These are phyloP conservation scores for Rutilus rutilus DNA, from an alignment of 2,113 vertebrate genomes.

Conservation along the genomic window DNA sequence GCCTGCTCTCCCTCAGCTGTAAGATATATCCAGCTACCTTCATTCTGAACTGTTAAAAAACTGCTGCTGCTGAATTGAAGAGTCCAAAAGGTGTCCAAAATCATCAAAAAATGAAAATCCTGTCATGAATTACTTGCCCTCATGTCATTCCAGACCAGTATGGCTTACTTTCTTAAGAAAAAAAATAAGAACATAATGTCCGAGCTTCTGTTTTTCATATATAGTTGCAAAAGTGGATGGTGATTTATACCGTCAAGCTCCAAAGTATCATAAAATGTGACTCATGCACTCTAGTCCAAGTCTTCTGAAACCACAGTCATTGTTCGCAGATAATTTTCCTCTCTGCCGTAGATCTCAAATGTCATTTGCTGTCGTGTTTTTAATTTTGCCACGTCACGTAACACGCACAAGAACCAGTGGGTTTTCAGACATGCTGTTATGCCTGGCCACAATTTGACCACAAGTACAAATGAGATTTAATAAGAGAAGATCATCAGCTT, in stretches of 20 bases:
- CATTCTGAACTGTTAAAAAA: background rate
- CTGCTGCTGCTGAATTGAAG: background rate
- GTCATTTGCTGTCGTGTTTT: background rate
- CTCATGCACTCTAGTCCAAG: background rate
- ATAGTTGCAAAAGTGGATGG: background rate
- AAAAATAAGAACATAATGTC: background rate
- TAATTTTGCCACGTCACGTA: background rate
- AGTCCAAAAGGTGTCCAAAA: background rate
- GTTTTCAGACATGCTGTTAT: background rate
- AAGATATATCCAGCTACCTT: slow-evolving; percentile 65
- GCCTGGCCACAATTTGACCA: background rate
- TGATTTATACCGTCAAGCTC: background rate
- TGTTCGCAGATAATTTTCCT: background rate
- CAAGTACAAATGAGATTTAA: background rate
- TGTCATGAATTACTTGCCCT: background rate
- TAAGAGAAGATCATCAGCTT: background rate
- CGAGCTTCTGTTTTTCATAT: slow-evolving; percentile 10
- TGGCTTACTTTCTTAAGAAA: background rate
- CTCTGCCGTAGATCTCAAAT: background rate
- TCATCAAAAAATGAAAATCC: background rate
- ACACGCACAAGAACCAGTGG: background rate
- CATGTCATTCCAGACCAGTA: background rate
- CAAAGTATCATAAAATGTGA: slow-evolving; percentile 4
- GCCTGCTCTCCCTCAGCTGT: slow-evolving; percentile 96
- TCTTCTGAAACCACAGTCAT: slow-evolving; percentile 4